These are phyloP conservation scores for Lagodon rhomboides DNA, from an alignment of 2,797 vertebrate genomes.

Conservation along the genomic window DNA sequence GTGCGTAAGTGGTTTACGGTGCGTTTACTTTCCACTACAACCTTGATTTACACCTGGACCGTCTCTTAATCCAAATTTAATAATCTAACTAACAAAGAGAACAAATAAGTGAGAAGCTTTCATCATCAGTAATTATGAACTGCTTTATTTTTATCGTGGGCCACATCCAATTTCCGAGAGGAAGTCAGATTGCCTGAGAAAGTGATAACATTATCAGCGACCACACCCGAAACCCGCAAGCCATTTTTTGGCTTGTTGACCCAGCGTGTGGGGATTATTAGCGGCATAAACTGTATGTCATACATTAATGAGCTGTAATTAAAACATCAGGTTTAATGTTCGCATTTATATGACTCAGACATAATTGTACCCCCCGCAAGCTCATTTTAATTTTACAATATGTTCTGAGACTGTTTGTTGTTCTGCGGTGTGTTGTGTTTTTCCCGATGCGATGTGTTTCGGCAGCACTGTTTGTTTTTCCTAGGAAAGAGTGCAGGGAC, in stretches of 20 bases:
- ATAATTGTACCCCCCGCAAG: not conserved
- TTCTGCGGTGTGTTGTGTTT: slow-evolving; percentile 5
- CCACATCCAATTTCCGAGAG: slow-evolving; percentile 69
- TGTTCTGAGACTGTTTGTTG: slow-evolving; percentile 15
- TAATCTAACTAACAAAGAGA: slow-evolving; percentile 20
- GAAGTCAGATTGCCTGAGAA: slow-evolving; percentile 51
- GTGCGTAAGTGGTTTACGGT: not conserved
- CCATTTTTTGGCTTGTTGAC: slow-evolving; percentile 51
- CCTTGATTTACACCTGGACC: slow-evolving; percentile 22
- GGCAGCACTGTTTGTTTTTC: slow-evolving; percentile 33
- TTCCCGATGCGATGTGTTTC: not conserved
- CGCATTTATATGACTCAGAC: slow-evolving; percentile 22
- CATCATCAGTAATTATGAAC: slow-evolving; percentile 49
- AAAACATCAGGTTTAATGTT: slow-evolving; percentile 45
- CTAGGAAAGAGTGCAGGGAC: not conserved
- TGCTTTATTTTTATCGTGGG: slow-evolving; percentile 29
- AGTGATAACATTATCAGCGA: slow-evolving; percentile 52
- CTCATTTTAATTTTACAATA: slow-evolving; percentile 13
- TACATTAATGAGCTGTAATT: slow-evolving; percentile 34
- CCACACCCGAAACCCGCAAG: slow-evolving; percentile 32
- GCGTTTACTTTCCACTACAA: slow-evolving; percentile 44
- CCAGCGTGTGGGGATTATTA: slow-evolving; percentile 27
- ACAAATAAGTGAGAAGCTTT: slow-evolving; percentile 6
- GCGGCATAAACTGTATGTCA: slow-evolving; percentile 31
- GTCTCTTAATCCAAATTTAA: slow-evolving; percentile 22